Evolutionary conservation across 2,888 invertebrate genomes (phyloP).

Genomic region (Stenotaenia linearis): DNA sequence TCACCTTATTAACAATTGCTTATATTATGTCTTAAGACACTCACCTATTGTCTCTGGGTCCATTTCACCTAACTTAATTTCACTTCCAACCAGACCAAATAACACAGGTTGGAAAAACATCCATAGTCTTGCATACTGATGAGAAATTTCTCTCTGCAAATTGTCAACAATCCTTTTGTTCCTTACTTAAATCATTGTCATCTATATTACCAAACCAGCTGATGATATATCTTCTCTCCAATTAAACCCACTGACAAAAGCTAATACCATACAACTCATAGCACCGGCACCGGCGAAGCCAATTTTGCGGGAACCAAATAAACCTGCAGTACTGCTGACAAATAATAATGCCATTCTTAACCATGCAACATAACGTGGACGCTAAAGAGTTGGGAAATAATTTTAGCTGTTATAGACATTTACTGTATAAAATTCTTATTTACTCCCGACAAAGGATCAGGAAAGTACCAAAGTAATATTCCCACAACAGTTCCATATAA

Average conservation of each 20-base stretch:
- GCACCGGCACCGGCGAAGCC: constrained; percentile 53
- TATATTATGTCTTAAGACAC: background rate
- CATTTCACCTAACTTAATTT: constrained; percentile 45
- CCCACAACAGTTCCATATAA: constrained; percentile 31
- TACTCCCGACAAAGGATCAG: background rate
- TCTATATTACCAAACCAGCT: background rate
- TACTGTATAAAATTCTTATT: background rate
- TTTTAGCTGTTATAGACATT: too few species aligned
- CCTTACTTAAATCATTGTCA: too few species aligned
- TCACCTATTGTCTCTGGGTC: constrained; percentile 42
- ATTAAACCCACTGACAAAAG: constrained; percentile 48
- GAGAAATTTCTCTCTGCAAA: background rate
- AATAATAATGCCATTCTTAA: constrained; percentile 52
- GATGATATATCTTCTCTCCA: constrained; percentile 43
- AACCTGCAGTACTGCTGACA: constrained; percentile 50
- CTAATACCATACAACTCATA: constrained; percentile 46
- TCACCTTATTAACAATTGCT: background rate
- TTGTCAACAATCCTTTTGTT: background rate
- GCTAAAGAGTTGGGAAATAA: background rate
- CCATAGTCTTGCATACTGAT: constrained; percentile 43
- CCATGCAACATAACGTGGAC: background rate
- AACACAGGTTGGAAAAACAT: constrained; percentile 49
- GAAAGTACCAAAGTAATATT: constrained; percentile 31
- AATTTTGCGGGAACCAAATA: constrained; percentile 78
- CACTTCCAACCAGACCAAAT: constrained; percentile 50